Conservation (phyloP, 2,797 vertebrate genomes). For the Mallotus villosus region DNA sequence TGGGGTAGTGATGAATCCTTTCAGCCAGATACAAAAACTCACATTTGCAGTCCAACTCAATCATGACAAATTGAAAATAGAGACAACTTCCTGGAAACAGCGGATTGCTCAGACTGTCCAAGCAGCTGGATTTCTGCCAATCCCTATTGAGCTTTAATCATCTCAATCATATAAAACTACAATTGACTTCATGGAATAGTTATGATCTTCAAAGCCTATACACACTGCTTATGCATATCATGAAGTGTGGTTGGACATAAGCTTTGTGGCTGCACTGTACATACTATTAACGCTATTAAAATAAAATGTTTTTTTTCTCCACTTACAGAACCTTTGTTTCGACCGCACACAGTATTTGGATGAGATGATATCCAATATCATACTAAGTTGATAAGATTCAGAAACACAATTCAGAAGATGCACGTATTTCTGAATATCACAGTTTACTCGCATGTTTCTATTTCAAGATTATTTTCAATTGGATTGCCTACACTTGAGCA, state of each 20-base stretch:
- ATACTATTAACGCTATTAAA: neutral
- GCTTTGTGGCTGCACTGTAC: neutral
- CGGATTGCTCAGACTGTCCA: conserved; percentile 2
- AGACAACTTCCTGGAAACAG: neutral
- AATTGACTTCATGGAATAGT: conserved; percentile 47
- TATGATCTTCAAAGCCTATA: conserved; percentile 47
- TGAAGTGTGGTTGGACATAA: conserved; percentile 3
- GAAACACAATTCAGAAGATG: neutral
- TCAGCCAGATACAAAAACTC: neutral
- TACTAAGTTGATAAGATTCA: neutral
- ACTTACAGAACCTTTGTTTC: neutral
- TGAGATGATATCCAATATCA: neutral
- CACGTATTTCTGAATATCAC: neutral
- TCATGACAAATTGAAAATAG: neutral
- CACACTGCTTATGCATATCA: conserved; percentile 30
- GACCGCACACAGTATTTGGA: neutral
- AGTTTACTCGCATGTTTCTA: neutral
- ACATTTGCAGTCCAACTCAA: neutral
- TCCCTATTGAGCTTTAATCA: conserved; percentile 33
- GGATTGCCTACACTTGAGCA: neutral
- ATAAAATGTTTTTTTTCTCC: neutral
- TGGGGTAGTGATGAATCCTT: no score
- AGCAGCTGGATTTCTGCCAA: conserved; percentile 48
- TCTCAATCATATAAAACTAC: conserved; percentile 45
- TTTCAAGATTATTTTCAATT: neutral